A percentile compares a stretch with the other conserved stretches of the same genome.
phyloP scores from a whole-genome alignment of 2,888 invertebrate genomes.

The Rhagonycha lutea region DNA sequence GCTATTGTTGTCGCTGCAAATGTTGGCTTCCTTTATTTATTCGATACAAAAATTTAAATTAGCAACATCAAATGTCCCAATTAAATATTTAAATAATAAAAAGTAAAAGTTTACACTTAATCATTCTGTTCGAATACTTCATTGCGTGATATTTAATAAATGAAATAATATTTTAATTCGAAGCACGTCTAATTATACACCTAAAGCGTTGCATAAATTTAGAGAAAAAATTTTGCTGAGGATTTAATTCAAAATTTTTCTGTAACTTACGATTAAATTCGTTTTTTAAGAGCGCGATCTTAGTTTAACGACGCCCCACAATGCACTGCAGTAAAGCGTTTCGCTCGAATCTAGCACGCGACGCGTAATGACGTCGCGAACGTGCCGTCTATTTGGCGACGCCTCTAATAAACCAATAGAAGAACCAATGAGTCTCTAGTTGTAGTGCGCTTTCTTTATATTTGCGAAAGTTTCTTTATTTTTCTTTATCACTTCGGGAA shows the following conservation, averaged over 20 bases:
- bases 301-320: conserved; percentile 11
- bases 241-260: conserved; percentile 1
- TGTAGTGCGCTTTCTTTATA: neutral
- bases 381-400: conserved; percentile 21
- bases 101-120: neutral
- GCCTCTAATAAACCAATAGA: conserved; percentile 10
- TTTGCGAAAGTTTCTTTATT: neutral
- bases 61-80: neutral
- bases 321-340: conserved; percentile 15
- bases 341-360: conserved; percentile 24
- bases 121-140: neutral
- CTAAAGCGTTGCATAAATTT: neutral
- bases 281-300: conserved; percentile 10
- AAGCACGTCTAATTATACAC: neutral
- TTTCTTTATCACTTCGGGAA: neutral
- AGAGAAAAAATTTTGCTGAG: neutral
- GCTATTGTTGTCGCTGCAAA: conserved; percentile 10
- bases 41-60: neutral
- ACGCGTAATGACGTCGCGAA: conserved; percentile 22
- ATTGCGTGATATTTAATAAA: neutral
- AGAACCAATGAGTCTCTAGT: neutral
- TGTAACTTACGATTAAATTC: neutral
- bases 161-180: neutral
- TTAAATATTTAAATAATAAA: neutral
- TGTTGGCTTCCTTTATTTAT: conserved; percentile 1